Evolutionary conservation across 2,797 vertebrate genomes (phyloP), one percentile per base, ranked within the genome.

Genomic region (Acipenser ruthenus): DNA sequence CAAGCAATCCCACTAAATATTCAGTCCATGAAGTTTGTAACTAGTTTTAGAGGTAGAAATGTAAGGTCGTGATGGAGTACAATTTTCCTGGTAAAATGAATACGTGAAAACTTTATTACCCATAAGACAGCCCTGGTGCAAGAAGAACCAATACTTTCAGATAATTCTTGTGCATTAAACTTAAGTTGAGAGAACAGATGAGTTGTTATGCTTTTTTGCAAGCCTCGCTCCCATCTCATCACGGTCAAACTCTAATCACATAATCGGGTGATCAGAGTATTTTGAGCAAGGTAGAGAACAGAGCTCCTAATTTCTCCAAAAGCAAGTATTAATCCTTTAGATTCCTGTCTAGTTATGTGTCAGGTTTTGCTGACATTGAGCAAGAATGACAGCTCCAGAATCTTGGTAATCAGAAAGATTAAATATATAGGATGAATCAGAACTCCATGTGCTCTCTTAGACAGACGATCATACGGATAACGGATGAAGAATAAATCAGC

Each of bases 31-130:
- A 79, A 68, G 74, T 75, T 81, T 76, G 78, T 77, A 80, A 83
- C 82, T 85, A 82, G 80, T 86, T 88, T 83, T 69, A 83, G 87
- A 85, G 84, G 64, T 60, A 65, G 80, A 87, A 88, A 91, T 86
- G 88, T 86, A 87, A 90, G 84, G 83, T 89, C 88, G 88, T 90
- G 89, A 90, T 88, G 81, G 86, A 90, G 86, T 71, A 82, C 82
- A 85, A 76, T 87, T 89, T 88, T 90, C 68, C 6, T 77, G 78
- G 74, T 83, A 86, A 89, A 90, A 88, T 74, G 88, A 90, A 91
- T 90, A 89, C 85, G 90, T 91, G 86, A 90, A 90, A 90, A 82
- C 86, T 86, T 91, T 89, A 91, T 91, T 91, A 91, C 88, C 89
- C 88, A 85, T 77, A 86, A 89, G 89, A 78, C 88, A 77, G 72